A percentile compares a stretch with the other conserved stretches of the same genome.
phyloP scores from a whole-genome alignment of 2,113 vertebrate genomes.

The Melanerpes aurifrons region DNA sequence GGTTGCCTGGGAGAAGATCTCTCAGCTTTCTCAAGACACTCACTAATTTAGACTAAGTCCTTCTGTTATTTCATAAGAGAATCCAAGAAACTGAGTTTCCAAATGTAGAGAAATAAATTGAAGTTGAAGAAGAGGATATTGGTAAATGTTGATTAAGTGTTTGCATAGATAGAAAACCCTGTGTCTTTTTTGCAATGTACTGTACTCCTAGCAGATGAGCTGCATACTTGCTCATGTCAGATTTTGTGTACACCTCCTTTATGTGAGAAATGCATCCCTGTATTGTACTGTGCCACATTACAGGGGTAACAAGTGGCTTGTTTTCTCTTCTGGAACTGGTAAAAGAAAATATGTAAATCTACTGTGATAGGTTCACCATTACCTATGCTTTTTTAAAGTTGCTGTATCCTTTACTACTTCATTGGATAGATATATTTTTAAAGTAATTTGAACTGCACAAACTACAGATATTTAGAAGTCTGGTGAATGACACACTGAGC shows the following conservation, averaged over 20 bases:
- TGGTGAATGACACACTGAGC: background rate
- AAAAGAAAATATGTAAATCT: background rate
- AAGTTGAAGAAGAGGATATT: background rate
- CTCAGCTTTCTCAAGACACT: too few species aligned
- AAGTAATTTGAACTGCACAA: background rate
- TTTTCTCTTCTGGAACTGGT: background rate
- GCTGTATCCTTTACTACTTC: background rate
- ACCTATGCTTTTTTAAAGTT: background rate
- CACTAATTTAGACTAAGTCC: background rate
- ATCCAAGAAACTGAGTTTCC: background rate
- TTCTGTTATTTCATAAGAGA: constrained; percentile 1
- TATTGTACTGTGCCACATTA: background rate
- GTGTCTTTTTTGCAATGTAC: background rate
- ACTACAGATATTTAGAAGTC: background rate
- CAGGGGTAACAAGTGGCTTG: background rate
- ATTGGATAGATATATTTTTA: background rate
- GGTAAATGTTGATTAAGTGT: background rate
- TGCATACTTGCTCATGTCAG: background rate
- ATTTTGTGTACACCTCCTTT: background rate
- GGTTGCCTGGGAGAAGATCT: too few species aligned
- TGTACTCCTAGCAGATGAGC: background rate
- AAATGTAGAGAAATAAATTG: background rate
- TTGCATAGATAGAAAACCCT: background rate
- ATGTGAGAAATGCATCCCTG: background rate
- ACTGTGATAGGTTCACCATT: background rate